phyloP scores from a whole-genome alignment of 2,113 vertebrate genomes.

The Grammomys surdaster region DNA sequence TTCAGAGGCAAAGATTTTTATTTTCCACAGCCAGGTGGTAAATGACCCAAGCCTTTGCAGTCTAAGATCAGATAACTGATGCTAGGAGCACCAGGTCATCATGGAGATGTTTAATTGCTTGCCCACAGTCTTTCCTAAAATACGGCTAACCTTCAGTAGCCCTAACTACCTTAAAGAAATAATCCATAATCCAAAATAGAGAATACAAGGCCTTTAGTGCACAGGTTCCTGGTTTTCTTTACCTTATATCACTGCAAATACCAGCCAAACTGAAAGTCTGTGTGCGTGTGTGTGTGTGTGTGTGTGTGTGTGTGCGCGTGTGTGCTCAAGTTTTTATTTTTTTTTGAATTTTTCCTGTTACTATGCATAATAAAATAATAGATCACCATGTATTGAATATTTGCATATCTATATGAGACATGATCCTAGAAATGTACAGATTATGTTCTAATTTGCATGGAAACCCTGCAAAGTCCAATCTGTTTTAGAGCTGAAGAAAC shows the following conservation, averaged over 20 bases:
- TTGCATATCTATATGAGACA: not conserved
- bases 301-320: too few relatives aligned
- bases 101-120: not conserved
- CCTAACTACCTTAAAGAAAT: not conserved
- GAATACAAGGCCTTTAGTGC: not conserved
- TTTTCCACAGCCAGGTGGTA: slow-evolving; percentile 52
- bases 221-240: not conserved
- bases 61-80: not conserved
- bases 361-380: not conserved
- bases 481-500: not conserved
- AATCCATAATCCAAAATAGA: not conserved
- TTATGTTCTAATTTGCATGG: not conserved
- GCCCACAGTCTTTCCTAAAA: slow-evolving; percentile 13
- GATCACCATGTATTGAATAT: not conserved
- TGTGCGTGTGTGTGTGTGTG: too few relatives aligned
- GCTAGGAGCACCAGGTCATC: not conserved
- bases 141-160: not conserved
- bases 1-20: slow-evolving; percentile 65
- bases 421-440: not conserved
- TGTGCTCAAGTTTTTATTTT: not conserved
- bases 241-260: not conserved
- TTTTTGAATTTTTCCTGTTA: not conserved
- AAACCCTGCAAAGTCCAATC: not conserved
- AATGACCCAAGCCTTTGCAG: slow-evolving; percentile 33
- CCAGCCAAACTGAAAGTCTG: not conserved